Percentiles rank a stretch among this genome's conserved stretches.
Evolutionary conservation across 2,113 vertebrate genomes (phyloP).

Genomic region (Nyctereutes procyonoides): DNA sequence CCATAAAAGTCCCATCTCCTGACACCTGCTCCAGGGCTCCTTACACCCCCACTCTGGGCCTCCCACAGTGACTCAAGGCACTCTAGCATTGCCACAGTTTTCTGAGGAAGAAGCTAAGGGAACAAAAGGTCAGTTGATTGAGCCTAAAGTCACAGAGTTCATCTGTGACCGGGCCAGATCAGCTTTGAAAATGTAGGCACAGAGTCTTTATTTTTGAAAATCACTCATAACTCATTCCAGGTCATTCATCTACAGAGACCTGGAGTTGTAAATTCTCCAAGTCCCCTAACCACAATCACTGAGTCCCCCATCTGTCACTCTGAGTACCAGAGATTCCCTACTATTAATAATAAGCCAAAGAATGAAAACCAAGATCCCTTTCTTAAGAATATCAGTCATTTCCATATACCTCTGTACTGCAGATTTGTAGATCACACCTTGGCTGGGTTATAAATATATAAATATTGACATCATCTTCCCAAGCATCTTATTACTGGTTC

Average conservation of each 20-base stretch:
- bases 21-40: neutral
- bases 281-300: neutral
- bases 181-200: neutral
- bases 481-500: neutral
- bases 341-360: neutral
- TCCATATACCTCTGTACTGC: neutral
- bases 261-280: neutral
- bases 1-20: neutral
- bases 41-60: neutral
- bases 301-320: neutral
- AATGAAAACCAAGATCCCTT: neutral
- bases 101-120: slow-evolving; percentile 43
- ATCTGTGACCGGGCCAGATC: neutral
- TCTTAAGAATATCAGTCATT: neutral
- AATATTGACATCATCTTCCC: neutral
- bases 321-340: neutral
- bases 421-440: neutral
- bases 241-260: neutral
- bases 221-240: neutral
- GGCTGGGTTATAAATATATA: neutral
- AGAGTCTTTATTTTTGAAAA: slow-evolving; percentile 34
- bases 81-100: neutral
- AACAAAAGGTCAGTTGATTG: neutral
- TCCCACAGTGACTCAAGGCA: neutral
- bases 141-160: slow-evolving; percentile 6